Base-by-base conservation (phyloP, 92 coral and sea anemone species). In the Umimayanthus chanpuru region DNA sequence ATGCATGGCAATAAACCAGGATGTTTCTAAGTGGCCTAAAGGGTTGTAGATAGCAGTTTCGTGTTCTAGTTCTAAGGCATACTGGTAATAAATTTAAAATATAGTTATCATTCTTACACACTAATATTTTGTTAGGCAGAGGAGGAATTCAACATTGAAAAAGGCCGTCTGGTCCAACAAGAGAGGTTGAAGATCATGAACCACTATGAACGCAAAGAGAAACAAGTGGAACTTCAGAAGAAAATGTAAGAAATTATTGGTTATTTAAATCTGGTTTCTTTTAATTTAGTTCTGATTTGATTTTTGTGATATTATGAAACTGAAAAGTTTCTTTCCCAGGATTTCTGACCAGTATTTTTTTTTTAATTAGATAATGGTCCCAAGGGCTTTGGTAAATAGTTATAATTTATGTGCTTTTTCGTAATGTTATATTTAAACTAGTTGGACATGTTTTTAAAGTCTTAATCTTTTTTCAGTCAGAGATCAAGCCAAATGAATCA, bases 111-210 rank as follows among this genome's bases (percentile, higher is more conserved):
- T 44, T 41, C 4, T 26, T 44, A n/a, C 12, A n/a, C 18, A 14
- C 36, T 32, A 32, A 32, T 32, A 2, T 32, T 28, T 9, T 28
- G 23, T 64, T 86, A 97, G 99, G 99, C 99, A 21, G 99, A 97
- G 58, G 99, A 95, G 78, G 99, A 97, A 74, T 97, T 97, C 86
- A 95, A 97, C 77, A 95, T 95, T 76, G 99, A 97, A 80, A 97
- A 97, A 74, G 97, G 98, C n/a, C 91, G 99, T 18, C 94, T 97
- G 80, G 99, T 97, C 20, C 99, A 97, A 39, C 98, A 97, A 71
- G 99, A 97, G 58, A 86, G 99, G 81, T 92, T 97, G n/a, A 97
- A 97, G 88, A 97, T 97, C 56, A 95, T 94, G 94, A 95, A 88
- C 72, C 90, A 94, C 89, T 97, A 92, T 93, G 99, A 97, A 73